Base-by-base conservation (phyloP, 1,140 invertebrate genomes). In the Bombyx mandarina region DNA sequence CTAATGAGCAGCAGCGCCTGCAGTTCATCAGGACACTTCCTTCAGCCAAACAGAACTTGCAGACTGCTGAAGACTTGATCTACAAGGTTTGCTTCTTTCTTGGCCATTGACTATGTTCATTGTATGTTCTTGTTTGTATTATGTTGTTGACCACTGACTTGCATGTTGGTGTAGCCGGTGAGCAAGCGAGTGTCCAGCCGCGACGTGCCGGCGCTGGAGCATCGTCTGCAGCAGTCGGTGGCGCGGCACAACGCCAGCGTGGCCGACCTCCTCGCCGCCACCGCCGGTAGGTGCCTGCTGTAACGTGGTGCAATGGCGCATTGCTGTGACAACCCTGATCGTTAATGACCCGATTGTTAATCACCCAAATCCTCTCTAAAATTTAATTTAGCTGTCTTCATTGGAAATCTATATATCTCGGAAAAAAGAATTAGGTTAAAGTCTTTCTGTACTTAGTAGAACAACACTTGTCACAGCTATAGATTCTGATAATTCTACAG, bases 171-270 rank as follows among this genome's bases (percentile, higher is more conserved):
- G 26, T 5, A 35, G 26, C 26, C 26, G 26, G 26, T 35, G 26
- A 35, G 4, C 26, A 35, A 35, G 26, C 26, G 26, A 35, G 26
- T 35, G 26, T 35, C 26, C 26, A 35, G 26, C 26, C 26, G 4
- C 26, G 26, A 35, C 26, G 26, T 35, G 2, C 26, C 26, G 2
- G 2, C 26, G 26, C 26, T 35, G 26, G 26, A 61, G n/a, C 43
- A 45, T 7, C 54, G 42, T 44, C 46, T 73, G 45, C 50, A 56
- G 18, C 48, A 68, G 7, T 61, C 59, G 9, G 18, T 77, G 6
- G 61, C 68, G 1, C 51, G 67, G 43, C 56, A 75, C 6, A 77
- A 77, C 47, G 67, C 73, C 7, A 66, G 69, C n/a, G 58, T 78
- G 9, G 75, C 75, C 8, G 51, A 61, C 6, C 56, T 80, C 9